phyloP scores from a whole-genome alignment of 2,888 invertebrate genomes.

The Taphrorychus bicolor region DNA sequence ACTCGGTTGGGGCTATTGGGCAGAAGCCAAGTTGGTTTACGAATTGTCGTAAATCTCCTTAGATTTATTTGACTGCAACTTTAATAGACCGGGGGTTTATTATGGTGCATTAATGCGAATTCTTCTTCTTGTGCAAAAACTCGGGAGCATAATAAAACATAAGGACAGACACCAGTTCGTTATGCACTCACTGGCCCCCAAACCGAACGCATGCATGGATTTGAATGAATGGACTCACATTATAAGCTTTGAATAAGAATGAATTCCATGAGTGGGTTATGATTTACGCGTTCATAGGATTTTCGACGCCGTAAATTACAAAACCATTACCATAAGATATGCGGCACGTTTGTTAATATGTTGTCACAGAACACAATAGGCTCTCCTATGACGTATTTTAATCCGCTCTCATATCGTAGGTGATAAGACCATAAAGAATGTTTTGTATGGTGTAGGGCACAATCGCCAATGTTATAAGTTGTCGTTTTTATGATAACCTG shows the following conservation, averaged over 20 bases:
- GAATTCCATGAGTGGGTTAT: conserved; percentile 8
- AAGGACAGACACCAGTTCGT: background rate
- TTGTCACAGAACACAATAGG: conserved; percentile 1
- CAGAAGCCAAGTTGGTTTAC: background rate
- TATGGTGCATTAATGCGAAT: background rate
- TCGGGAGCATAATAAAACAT: background rate
- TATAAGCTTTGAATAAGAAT: conserved; percentile 19
- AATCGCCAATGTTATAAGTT: too few species aligned
- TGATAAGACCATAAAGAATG: background rate
- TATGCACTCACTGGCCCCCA: background rate
- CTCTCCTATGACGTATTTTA: conserved; percentile 1
- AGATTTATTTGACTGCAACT: background rate
- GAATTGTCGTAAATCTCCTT: background rate
- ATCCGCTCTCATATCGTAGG: conserved; percentile 1
- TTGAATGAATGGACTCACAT: conserved; percentile 12
- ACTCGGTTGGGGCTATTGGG: background rate
- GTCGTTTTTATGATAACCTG: too few species aligned
- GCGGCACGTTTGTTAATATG: conserved; percentile 8
- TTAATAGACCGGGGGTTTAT: background rate
- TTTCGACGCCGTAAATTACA: conserved; percentile 20
- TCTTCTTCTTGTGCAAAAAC: background rate
- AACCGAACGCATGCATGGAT: background rate
- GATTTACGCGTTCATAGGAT: conserved; percentile 26
- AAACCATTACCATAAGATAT: conserved; percentile 19
- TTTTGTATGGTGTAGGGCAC: background rate